Evolutionary conservation across 2,113 vertebrate species (phyloP), one percentile per base, ranked within the genome.

Genomic region (Zosterops lateralis): DNA sequence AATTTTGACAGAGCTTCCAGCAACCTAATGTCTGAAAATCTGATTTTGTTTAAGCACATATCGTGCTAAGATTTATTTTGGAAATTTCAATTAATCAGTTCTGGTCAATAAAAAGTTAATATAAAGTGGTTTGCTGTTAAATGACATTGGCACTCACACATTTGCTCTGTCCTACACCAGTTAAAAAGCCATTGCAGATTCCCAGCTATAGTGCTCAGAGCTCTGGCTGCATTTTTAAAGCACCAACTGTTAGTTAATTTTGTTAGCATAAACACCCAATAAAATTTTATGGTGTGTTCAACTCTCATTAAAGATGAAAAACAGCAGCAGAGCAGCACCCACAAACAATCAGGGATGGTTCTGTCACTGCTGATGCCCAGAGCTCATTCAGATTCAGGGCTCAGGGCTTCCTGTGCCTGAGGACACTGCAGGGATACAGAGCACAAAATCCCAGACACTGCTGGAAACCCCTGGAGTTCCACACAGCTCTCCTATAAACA

Each of bases 231-330:
- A 60, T 75, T 95, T 95, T 92, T 68, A 95, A 96, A 90, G 44
- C 66, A 89, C 66, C 88, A 85, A 90, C 77, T 96, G 85, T 94
- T 95, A 91, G 65, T 93, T 96, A 95, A 92, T 87, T 93, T 95
- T 92, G 86, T 91, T 89, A 96, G 83, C 45, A 71, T 91, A 96
- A 97, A 94, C 73, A 80, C 26, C 56, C 87, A 94, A 90, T 96
- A 96, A 96, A 95, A 95, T 79, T 96, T 96, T 90, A 91, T 82
- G 93, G n/a, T 50, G 45, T 94, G 66, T 87, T 96, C 81, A 94
- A 25, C 71, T 81, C 84, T 96, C 88, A 70, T 95, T 96, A 91
- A 96, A 95, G 61, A 92, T 83, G 87, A 96, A 76, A 95, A 95
- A 87, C 71, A 87, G 74, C 25, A 4, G 62, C n/a, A 11, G 60